These are phyloP conservation scores for Microtus pennsylvanicus DNA, from an alignment of 2,113 vertebrate species.

Conservation along the genomic window DNA sequence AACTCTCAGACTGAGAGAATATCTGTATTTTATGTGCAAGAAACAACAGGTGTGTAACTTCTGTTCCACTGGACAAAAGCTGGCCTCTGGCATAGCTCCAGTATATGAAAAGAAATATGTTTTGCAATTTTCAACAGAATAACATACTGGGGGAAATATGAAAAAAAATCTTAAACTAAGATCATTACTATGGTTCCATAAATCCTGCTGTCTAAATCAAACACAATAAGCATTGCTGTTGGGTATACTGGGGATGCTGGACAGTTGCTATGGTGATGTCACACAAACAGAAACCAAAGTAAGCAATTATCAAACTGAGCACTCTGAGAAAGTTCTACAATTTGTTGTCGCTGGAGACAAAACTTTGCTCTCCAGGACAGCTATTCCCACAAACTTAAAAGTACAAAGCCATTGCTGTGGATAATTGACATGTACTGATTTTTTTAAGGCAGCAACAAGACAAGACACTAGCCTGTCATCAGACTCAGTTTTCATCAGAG, in stretches of 20 bases:
- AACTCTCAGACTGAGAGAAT: not conserved
- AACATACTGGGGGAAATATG: not conserved
- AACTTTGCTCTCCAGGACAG: not conserved
- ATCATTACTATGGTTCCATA: not conserved
- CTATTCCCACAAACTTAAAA: not conserved
- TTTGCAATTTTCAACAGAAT: constrained; percentile 27
- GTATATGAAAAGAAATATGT: not conserved
- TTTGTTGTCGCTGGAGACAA: not conserved
- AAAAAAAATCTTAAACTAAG: not conserved
- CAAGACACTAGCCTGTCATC: not conserved
- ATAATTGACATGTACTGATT: not conserved
- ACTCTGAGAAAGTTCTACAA: not conserved
- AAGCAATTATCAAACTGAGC: not conserved
- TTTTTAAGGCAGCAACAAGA: not conserved
- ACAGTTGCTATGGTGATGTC: not conserved
- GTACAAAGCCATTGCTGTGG: not conserved
- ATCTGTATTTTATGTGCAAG: not conserved
- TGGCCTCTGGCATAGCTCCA: not conserved
- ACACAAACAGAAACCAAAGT: not conserved
- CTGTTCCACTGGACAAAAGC: not conserved
- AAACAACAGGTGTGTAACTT: not conserved
- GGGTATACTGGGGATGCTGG: not conserved
- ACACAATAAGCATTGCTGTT: not conserved
- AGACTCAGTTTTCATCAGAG: not conserved
- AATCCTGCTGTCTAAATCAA: constrained; percentile 7